Percentiles rank a stretch among this genome's conserved stretches.
Conservation (phyloP, 2,888 invertebrate genomes). For the Heterodera filipjevi region DNA sequence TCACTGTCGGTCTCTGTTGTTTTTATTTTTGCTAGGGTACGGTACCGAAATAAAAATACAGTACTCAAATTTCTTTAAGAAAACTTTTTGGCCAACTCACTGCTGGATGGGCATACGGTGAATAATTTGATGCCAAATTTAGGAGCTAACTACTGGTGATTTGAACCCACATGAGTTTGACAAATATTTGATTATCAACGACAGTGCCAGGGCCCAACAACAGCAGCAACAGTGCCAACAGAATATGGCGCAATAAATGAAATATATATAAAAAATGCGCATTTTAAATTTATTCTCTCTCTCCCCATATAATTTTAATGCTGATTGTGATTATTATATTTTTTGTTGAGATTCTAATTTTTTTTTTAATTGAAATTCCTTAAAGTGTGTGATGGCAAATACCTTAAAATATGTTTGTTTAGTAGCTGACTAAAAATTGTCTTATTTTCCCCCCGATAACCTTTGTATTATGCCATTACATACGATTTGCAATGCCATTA, state of each 20-base stretch:
- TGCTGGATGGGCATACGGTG: no score
- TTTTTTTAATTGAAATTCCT: not conserved
- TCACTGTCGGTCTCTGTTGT: no score
- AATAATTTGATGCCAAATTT: not conserved
- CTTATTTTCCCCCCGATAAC: not conserved
- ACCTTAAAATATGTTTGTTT: no score
- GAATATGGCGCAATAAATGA: conserved; percentile 14
- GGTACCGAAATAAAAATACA: no score
- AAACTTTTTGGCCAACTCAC: no score
- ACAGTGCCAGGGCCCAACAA: not conserved
- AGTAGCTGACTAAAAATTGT: no score
- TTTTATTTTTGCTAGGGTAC: no score
- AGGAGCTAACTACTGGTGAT: conserved; percentile 38
- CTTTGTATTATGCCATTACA: not conserved
- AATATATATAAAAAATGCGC: not conserved
- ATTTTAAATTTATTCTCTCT: not conserved
- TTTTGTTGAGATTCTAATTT: not conserved
- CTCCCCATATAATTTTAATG: not conserved
- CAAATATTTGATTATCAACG: conserved; percentile 43
- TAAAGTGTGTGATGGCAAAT: not conserved
- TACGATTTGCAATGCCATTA: not conserved
- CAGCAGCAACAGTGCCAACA: not conserved
- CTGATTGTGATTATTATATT: not conserved
- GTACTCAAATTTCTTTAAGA: no score
- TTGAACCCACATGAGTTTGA: conserved; percentile 50